phyloP scores from a whole-genome alignment of 2,888 invertebrate species.

The Heliconius aoede region DNA sequence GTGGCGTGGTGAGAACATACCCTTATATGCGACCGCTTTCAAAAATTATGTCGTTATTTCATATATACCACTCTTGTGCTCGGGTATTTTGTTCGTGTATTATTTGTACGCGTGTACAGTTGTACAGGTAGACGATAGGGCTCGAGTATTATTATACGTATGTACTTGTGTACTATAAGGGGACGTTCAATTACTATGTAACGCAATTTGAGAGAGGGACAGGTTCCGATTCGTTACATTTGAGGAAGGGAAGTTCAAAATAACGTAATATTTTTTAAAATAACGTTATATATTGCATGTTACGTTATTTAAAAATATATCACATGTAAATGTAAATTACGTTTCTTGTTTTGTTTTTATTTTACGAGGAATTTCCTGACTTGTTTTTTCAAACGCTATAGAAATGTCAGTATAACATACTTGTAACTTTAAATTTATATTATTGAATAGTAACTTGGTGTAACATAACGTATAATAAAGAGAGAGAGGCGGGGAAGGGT shows the following conservation, averaged over 20 bases:
- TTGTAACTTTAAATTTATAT: too few species aligned
- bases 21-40: slow-evolving; percentile 52
- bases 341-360: too few species aligned
- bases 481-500: too few species aligned
- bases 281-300: too few species aligned
- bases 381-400: too few species aligned
- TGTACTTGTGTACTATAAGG: background rate
- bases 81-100: background rate
- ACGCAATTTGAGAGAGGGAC: background rate
- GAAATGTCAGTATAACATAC: too few species aligned
- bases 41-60: background rate
- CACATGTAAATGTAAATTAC: too few species aligned
- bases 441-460: too few species aligned
- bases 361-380: too few species aligned
- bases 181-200: background rate
- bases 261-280: too few species aligned
- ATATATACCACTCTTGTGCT: background rate
- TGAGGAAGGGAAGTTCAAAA: background rate
- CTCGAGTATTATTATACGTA: background rate
- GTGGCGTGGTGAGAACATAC: slow-evolving; percentile 54
- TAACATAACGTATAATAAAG: too few species aligned
- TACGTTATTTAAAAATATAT: background rate
- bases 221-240: background rate
- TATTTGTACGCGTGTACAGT: slow-evolving; percentile 19
- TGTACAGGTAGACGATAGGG: slow-evolving; percentile 11